Evolutionary conservation across 2,797 vertebrate species (phyloP).

Genomic region (Tragelaphus oryx): DNA sequence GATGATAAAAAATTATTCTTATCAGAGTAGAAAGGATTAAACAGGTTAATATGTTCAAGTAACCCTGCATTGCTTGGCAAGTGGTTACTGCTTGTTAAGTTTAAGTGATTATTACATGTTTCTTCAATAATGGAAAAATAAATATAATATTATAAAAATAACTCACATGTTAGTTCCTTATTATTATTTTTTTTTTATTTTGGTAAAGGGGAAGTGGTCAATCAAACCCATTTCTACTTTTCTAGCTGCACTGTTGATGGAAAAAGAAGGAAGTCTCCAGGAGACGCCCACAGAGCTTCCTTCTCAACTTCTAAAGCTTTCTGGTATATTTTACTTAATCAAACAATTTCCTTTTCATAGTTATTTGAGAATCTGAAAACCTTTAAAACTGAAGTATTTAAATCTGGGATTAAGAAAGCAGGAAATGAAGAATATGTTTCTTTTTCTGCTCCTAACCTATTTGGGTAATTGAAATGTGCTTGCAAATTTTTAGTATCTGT

Average conservation of each 20-base stretch:
- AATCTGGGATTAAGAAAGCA: background rate
- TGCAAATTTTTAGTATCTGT: background rate
- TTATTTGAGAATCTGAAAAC: background rate
- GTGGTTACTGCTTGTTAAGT: background rate
- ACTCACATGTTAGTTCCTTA: background rate
- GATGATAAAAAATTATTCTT: background rate
- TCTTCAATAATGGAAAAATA: background rate
- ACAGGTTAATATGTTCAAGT: background rate
- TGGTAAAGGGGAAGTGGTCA: constrained; percentile 47
- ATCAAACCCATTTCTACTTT: background rate
- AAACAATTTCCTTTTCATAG: background rate
- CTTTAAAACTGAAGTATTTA: background rate
- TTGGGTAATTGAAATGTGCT: background rate
- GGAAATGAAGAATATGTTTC: background rate
- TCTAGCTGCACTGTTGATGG: background rate
- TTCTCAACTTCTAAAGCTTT: background rate
- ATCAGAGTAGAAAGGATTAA: background rate
- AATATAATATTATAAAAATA: background rate
- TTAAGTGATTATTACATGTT: background rate
- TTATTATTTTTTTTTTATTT: background rate
- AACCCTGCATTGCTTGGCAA: background rate
- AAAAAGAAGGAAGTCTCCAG: background rate
- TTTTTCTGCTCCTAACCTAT: constrained; percentile 3
- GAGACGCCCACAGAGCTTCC: background rate
- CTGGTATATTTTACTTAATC: background rate